phyloP scores from a whole-genome alignment of 1,140 invertebrate species.

The Heliconius nattereri region DNA sequence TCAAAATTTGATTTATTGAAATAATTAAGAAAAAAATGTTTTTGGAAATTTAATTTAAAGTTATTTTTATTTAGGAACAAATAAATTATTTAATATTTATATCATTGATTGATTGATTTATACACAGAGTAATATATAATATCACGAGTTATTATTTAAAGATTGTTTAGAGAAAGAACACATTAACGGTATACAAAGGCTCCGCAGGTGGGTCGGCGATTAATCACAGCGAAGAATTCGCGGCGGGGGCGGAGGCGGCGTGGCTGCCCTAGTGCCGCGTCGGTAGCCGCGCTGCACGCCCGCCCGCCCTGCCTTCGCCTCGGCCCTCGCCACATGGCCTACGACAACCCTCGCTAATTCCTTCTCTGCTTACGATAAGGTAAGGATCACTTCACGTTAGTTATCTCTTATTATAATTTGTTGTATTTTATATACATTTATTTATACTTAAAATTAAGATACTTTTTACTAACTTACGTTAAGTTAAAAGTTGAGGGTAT shows the following conservation, averaged over 20 bases:
- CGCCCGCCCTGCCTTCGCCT: slow-evolving; percentile 43
- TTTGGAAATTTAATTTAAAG: neutral
- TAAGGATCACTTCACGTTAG: slow-evolving; percentile 29
- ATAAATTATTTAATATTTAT: neutral
- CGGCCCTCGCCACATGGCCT: slow-evolving; percentile 25
- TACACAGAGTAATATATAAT: neutral
- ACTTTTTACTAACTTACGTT: no score
- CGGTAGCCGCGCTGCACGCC: slow-evolving; percentile 57
- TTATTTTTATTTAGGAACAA: neutral
- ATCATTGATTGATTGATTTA: neutral
- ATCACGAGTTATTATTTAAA: slow-evolving; percentile 25
- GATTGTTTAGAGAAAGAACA: slow-evolving; percentile 69
- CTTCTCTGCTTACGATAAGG: slow-evolving; percentile 39
- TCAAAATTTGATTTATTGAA: no score
- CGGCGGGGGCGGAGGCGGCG: slow-evolving; percentile 59
- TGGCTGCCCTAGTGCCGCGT: slow-evolving; percentile 71
- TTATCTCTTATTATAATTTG: neutral
- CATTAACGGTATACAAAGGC: slow-evolving; percentile 73
- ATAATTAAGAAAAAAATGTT: no score
- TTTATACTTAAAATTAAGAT: neutral
- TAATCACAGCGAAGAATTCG: slow-evolving; percentile 71
- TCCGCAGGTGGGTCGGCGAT: slow-evolving; percentile 76
- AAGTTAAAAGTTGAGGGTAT: neutral
- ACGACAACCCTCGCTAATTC: slow-evolving; percentile 31
- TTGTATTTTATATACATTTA: neutral